Evolutionary conservation across 2,888 invertebrate genomes (phyloP).

Genomic region (Tenthredo notha): DNA sequence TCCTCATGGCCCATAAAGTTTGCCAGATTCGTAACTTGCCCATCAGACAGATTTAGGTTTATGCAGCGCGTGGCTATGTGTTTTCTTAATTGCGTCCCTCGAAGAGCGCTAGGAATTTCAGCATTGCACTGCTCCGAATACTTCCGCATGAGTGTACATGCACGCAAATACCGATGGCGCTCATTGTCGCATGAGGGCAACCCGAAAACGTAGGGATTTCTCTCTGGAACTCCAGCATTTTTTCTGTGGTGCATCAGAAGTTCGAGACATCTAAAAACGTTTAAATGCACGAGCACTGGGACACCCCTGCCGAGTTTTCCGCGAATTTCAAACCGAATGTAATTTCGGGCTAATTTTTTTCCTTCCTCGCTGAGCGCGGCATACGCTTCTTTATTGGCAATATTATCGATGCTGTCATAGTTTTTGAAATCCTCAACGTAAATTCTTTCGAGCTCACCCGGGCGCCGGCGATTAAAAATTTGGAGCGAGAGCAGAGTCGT

Average conservation of each 20-base stretch:
- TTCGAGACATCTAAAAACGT: background rate
- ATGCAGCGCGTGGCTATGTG: background rate
- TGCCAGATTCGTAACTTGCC: background rate
- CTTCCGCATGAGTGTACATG: background rate
- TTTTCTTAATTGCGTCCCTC: background rate
- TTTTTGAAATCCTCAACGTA: slow-evolving; percentile 21
- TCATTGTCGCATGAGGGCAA: background rate
- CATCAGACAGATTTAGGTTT: background rate
- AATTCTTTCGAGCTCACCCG: slow-evolving; percentile 4
- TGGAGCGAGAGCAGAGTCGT: background rate
- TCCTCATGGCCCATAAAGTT: background rate
- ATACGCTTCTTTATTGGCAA: slow-evolving; percentile 1
- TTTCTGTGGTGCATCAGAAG: background rate
- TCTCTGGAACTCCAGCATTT: background rate
- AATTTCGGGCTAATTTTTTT: background rate
- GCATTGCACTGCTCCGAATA: background rate
- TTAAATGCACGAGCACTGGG: background rate
- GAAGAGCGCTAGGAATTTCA: background rate
- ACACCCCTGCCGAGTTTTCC: slow-evolving; percentile 14
- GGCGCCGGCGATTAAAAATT: slow-evolving; percentile 11
- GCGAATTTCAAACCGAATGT: slow-evolving; percentile 11
- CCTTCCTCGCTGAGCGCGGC: background rate
- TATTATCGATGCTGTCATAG: background rate
- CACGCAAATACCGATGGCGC: too few species aligned
- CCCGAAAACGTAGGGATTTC: background rate